These are phyloP conservation scores for Amphiprion ocellaris DNA, from an alignment of 2,113 vertebrate species.

Conservation along the genomic window DNA sequence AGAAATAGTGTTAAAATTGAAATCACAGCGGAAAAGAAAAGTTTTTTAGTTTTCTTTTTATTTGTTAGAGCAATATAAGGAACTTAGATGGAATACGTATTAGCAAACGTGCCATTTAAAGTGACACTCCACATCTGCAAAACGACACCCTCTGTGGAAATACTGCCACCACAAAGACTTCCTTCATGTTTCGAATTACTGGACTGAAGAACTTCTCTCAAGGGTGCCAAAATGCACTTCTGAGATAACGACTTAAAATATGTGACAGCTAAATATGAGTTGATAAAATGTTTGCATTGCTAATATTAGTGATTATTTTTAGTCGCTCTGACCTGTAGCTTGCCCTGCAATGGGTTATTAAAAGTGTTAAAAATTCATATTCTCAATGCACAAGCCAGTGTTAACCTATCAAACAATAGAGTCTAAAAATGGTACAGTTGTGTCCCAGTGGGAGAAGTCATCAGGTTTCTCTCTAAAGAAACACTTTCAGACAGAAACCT, in stretches of 20 bases:
- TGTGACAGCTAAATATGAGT: conserved; percentile 49
- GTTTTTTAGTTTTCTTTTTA: neutral
- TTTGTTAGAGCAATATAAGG: neutral
- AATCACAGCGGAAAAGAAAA: conserved; percentile 4
- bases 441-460: conserved; percentile 64
- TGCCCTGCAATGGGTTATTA: conserved; percentile 34
- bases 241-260: neutral
- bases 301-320: conserved; percentile 72
- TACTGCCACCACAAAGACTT: conserved; percentile 42
- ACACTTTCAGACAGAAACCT: conserved; percentile 55
- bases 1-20: neutral
- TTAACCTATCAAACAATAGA: conserved; percentile 68
- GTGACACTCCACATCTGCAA: neutral
- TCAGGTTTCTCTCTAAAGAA: conserved; percentile 66
- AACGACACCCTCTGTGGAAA: conserved; percentile 43
- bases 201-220: conserved; percentile 13
- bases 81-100: neutral
- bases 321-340: conserved; percentile 45
- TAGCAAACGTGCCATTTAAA: conserved; percentile 10
- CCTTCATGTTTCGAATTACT: conserved; percentile 38
- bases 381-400: conserved; percentile 43
- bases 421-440: conserved; percentile 66
- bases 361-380: conserved; percentile 58
- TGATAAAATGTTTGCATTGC: conserved; percentile 70
- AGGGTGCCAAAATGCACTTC: neutral